phyloP scores from a whole-genome alignment of 2,888 invertebrate genomes.

The Ecdyonurus torrentis region DNA sequence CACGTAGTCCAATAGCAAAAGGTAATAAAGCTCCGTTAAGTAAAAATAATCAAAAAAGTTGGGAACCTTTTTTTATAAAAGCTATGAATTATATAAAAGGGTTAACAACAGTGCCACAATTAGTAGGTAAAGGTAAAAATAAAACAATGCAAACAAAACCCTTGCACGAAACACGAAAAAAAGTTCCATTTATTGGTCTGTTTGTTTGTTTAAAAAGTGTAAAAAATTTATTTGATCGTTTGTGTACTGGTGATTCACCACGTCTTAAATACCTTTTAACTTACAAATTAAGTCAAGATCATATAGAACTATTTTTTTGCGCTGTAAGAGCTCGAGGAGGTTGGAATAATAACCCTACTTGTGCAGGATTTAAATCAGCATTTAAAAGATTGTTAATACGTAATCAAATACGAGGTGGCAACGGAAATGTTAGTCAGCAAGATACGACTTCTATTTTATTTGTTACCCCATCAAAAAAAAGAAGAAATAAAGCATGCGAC shows the following conservation, averaged over 20 bases:
- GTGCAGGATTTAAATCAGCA: conserved; percentile 8
- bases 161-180: background rate
- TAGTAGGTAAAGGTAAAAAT: background rate
- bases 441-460: background rate
- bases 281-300: conserved; percentile 14
- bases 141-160: background rate
- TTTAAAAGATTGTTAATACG: conserved; percentile 3
- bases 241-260: background rate
- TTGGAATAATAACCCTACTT: conserved; percentile 13
- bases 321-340: conserved; percentile 10
- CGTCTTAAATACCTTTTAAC: conserved; percentile 8
- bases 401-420: background rate
- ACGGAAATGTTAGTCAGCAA: conserved; percentile 5
- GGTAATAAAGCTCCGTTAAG: conserved; percentile 8
- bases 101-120: background rate
- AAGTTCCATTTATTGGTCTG: conserved; percentile 11
- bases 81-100: conserved; percentile 5
- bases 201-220: conserved; percentile 10
- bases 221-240: background rate
- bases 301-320: conserved; percentile 12
- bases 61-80: conserved; percentile 6
- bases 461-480: too few relatives aligned
- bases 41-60: background rate
- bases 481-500: too few relatives aligned
- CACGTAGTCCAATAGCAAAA: conserved; percentile 4